phyloP scores from a whole-genome alignment of 1,140 invertebrate species.

The Onthophagus taurus region DNA sequence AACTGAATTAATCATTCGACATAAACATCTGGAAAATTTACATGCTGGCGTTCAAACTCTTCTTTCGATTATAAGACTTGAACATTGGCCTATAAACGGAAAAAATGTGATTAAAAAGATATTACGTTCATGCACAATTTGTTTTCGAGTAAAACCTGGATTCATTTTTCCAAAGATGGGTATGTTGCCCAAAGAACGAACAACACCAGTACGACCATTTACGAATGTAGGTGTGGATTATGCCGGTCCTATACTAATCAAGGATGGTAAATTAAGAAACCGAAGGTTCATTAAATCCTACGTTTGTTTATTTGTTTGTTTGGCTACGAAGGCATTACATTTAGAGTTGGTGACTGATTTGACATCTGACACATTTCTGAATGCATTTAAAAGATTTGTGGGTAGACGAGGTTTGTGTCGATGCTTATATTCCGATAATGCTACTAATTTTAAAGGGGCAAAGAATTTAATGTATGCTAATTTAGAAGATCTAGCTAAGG shows the following conservation, averaged over 20 bases:
- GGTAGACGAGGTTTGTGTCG: constrained; percentile 20
- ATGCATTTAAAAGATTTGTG: constrained; percentile 27
- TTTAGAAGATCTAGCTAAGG: not conserved
- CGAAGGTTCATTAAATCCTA: no score
- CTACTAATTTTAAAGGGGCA: constrained; percentile 25
- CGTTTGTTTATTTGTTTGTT: no score
- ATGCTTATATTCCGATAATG: constrained; percentile 25
- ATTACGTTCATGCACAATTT: constrained; percentile 24
- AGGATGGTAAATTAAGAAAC: constrained; percentile 17
- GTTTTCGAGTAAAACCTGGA: constrained; percentile 19
- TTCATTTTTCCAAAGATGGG: constrained; percentile 26
- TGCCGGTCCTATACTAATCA: constrained; percentile 32
- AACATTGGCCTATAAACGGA: constrained; percentile 17
- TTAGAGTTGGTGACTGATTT: constrained; percentile 30
- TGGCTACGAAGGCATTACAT: constrained; percentile 31
- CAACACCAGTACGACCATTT: constrained; percentile 28
- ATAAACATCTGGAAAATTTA: no score
- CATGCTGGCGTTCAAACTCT: constrained; percentile 24
- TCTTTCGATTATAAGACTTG: constrained; percentile 7
- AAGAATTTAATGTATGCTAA: not conserved
- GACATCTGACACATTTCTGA: constrained; percentile 28
- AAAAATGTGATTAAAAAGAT: constrained; percentile 15
- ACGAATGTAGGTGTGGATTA: constrained; percentile 34
- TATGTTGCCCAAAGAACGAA: constrained; percentile 17
- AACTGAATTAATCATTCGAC: no score